Base-by-base conservation (phyloP, 2,797 vertebrate species). In the Chelidonichthys spinosus region DNA sequence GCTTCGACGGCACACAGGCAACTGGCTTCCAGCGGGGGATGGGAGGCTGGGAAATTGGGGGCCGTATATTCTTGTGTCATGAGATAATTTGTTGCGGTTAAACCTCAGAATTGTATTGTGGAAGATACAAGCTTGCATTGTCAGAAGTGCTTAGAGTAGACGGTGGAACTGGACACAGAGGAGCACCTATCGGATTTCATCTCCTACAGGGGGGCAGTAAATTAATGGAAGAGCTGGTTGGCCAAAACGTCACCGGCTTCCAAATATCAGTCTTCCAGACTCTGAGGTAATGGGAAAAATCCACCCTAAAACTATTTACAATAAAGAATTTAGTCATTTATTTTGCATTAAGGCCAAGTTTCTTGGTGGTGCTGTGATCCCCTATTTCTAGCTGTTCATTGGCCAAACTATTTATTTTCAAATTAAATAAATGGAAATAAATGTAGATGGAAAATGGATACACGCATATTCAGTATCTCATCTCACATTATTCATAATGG, bases 21-120 rank as follows among this genome's bases (percentile, higher is more conserved):
- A 46, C 63, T 25, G 18, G 40, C 43, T 42, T 75, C 46, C 63
- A 76, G 85, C 63, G 35, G 68, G 25, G 15, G 74, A 77, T 0
- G 37, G 47, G 62, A 55, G 61, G 33, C 11, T 52, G 56, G 67
- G 66, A 76, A 85, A 25, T 25, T 35, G 66, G 43, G 50, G 60
- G 52, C 43, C 42, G 67, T 74, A 74, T 78, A 74, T 78, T 72
- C 55, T 53, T 11, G 15, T 73, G 72, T 69, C 50, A 43, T 33
- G 49, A 40, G 60, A 53, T 83, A 72, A 85, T 87, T 76, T 76
- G 63, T 25, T 25, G 32, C 4, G 2, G 58, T 67, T 63, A 55
- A 71, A 79, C 15, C 36, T 62, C 58, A 46, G 64, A 17, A 15
- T 81, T 76, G 63, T 52, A 72, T 44, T 56, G 62, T 72, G 58